Conservation (phyloP, 2,113 vertebrate species). For the Dinomys branickii region DNA sequence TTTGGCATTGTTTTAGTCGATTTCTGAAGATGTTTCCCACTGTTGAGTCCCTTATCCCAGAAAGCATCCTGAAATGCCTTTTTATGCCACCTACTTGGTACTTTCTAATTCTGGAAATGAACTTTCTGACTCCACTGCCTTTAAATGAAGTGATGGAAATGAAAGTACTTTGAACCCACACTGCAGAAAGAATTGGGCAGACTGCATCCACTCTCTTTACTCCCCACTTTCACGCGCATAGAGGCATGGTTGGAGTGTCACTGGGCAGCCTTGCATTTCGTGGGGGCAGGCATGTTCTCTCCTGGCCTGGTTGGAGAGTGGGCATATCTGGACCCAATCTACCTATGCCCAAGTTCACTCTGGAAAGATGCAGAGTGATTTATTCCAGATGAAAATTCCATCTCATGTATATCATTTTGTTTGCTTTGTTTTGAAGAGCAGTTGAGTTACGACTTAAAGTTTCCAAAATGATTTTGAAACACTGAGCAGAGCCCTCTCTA, state of each 20-base stretch:
- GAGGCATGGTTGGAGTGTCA: background rate
- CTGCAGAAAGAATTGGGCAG: background rate
- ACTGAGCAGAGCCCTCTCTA: background rate
- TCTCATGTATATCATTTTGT: background rate
- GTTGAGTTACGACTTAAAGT: background rate
- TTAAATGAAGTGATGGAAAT: background rate
- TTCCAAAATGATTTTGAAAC: background rate
- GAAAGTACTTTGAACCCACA: slow-evolving; percentile 2
- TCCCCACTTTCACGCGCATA: background rate
- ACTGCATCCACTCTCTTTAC: background rate
- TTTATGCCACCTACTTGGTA: background rate
- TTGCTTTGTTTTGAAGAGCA: slow-evolving; percentile 50
- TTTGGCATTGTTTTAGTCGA: slow-evolving; percentile 12
- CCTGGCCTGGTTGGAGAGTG: background rate
- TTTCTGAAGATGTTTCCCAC: slow-evolving; percentile 25
- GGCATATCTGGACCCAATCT: background rate
- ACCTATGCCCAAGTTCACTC: background rate
- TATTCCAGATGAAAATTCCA: slow-evolving; percentile 47
- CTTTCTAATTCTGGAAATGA: slow-evolving; percentile 60
- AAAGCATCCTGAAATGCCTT: background rate
- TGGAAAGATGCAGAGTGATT: background rate
- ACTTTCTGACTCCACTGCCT: background rate
- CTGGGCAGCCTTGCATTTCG: background rate
- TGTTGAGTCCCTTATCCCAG: background rate
- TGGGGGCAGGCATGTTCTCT: background rate